Conservation (phyloP, 2,888 invertebrate species). For the Oscheius sp. region DNA sequence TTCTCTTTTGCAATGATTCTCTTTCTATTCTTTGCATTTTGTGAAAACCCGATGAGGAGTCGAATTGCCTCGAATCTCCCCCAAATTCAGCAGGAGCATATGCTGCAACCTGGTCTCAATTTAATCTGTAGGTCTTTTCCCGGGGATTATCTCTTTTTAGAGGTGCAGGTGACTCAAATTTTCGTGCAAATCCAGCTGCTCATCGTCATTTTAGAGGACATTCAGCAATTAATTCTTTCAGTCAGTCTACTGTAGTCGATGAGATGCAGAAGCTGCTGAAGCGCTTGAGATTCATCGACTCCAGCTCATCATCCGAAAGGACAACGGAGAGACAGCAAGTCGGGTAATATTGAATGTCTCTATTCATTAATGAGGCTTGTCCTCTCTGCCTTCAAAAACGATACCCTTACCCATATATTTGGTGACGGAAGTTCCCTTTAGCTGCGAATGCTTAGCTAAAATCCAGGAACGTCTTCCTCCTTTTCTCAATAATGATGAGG, state of each 20-base stretch:
- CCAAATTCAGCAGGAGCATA: too few relatives aligned
- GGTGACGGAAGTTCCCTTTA: neutral
- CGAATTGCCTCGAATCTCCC: too few relatives aligned
- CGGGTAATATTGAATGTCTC: neutral
- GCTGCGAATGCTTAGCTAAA: neutral
- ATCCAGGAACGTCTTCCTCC: neutral
- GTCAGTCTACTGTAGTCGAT: neutral
- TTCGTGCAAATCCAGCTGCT: constrained; percentile 16
- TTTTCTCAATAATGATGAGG: too few relatives aligned
- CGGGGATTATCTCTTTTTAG: neutral
- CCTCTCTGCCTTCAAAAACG: too few relatives aligned
- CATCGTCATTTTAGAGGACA: constrained; percentile 2
- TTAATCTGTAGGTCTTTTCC: neutral
- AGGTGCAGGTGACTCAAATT: constrained; percentile 12
- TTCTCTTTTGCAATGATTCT: too few relatives aligned
- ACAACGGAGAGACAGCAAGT: neutral
- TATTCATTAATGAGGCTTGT: neutral
- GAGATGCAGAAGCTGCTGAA: neutral
- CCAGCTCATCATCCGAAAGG: constrained; percentile 12
- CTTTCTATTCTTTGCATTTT: too few relatives aligned
- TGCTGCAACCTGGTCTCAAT: too few relatives aligned
- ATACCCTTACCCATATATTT: too few relatives aligned
- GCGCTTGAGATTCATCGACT: constrained; percentile 6
- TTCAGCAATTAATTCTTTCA: neutral
- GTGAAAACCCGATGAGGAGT: too few relatives aligned